Evolutionary conservation across 2,888 invertebrate species (phyloP).

Genomic region (Monoplex corrugatus): DNA sequence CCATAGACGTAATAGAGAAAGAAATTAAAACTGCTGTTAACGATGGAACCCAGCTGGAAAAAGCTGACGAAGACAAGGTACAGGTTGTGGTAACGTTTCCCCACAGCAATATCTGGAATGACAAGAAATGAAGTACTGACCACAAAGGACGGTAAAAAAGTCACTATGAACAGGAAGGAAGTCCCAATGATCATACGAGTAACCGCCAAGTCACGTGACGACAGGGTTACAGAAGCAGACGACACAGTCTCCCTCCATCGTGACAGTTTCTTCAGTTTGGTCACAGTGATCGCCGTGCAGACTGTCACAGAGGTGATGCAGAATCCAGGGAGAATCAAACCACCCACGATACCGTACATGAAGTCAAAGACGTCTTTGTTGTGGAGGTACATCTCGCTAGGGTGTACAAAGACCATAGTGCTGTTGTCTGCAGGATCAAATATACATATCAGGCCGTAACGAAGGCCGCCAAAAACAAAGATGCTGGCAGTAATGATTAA

Average conservation of each 20-base stretch:
- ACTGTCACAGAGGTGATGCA: not conserved
- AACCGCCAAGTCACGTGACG: not conserved
- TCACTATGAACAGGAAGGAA: not conserved
- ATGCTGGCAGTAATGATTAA: too few relatives aligned
- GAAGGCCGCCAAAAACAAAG: too few relatives aligned
- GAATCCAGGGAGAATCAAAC: too few relatives aligned
- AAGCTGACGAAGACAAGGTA: not conserved
- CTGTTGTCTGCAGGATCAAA: too few relatives aligned
- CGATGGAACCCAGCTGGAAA: not conserved
- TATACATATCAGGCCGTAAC: too few relatives aligned
- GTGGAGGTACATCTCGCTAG: not conserved
- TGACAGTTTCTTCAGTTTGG: constrained; percentile 9
- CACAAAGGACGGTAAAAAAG: not conserved
- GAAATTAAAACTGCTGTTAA: constrained; percentile 6
- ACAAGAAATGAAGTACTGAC: not conserved
- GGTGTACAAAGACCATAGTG: too few relatives aligned
- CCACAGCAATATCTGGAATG: not conserved
- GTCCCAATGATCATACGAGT: not conserved
- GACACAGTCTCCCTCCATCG: not conserved
- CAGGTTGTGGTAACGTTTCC: not conserved
- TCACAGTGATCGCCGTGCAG: not conserved
- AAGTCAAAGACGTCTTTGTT: too few relatives aligned
- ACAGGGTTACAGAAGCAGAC: constrained; percentile 1
- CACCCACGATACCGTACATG: too few relatives aligned
- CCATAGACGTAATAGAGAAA: constrained; percentile 2